Evolutionary conservation across 2,888 invertebrate genomes (phyloP).

Genomic region (Hydrotaea diabolus): DNA sequence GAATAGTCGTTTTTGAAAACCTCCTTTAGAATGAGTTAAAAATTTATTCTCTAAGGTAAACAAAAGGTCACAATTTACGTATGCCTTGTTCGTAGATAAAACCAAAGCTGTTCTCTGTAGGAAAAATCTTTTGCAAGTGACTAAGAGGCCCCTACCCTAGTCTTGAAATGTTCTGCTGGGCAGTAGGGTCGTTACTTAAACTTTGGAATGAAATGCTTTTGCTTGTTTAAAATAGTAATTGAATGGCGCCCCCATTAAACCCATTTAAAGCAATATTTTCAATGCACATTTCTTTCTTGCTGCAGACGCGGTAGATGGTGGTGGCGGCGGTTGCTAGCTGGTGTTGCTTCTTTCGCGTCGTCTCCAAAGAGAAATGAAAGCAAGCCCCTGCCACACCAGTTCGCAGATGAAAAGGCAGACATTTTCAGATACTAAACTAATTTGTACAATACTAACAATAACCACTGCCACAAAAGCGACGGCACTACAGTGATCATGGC

Average conservation of each 20-base stretch:
- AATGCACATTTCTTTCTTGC: constrained; percentile 42
- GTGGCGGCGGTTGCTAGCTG: too few relatives aligned
- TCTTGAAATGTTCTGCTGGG: constrained; percentile 9
- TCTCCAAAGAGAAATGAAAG: constrained; percentile 11
- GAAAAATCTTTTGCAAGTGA: too few relatives aligned
- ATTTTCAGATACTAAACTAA: constrained; percentile 46
- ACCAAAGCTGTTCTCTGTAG: too few relatives aligned
- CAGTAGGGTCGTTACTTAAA: constrained; percentile 1
- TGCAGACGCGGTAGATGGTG: background rate
- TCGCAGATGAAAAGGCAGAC: constrained; percentile 16
- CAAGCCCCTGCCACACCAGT: constrained; percentile 10
- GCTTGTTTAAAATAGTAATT: constrained; percentile 53
- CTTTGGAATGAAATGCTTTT: background rate
- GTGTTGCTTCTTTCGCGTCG: background rate
- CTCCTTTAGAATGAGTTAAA: too few relatives aligned
- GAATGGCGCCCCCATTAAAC: constrained; percentile 47
- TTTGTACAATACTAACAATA: constrained; percentile 46
- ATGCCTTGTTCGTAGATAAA: too few relatives aligned
- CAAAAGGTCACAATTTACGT: too few relatives aligned
- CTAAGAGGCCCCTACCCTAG: too few relatives aligned
- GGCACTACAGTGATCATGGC: background rate
- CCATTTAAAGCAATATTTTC: constrained; percentile 47
- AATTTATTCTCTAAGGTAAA: too few relatives aligned
- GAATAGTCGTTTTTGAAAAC: too few relatives aligned
- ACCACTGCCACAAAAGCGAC: background rate